Conservation (phyloP, 2,797 vertebrate genomes). For the Ptychadena robeensis region DNA sequence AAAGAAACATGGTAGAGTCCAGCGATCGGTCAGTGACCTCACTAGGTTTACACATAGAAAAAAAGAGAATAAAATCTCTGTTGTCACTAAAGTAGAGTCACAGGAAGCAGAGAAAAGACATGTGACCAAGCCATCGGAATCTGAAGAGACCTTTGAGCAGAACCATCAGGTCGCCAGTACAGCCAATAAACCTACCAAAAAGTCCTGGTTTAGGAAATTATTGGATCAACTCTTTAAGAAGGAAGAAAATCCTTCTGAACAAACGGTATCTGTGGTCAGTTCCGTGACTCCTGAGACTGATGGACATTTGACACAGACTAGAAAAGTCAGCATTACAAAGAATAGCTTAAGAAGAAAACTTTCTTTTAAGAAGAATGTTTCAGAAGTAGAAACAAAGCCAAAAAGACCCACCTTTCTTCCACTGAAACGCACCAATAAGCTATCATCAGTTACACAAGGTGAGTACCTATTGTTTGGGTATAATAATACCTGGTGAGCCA, state of each 20-base stretch:
- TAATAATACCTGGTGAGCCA: background rate
- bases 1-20: constrained; percentile 28
- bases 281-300: background rate
- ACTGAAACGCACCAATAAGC: constrained; percentile 58
- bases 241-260: constrained; percentile 45
- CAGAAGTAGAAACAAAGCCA: constrained; percentile 58
- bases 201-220: constrained; percentile 76
- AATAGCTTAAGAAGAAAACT: constrained; percentile 70
- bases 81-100: background rate
- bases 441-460: background rate
- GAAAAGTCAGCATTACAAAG: constrained; percentile 63
- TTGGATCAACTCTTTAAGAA: constrained; percentile 75
- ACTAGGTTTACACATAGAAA: constrained; percentile 43
- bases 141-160: background rate
- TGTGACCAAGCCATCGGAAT: constrained; percentile 23
- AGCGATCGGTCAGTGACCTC: constrained; percentile 76
- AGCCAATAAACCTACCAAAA: constrained; percentile 13
- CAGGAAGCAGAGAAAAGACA: background rate
- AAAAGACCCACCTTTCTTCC: constrained; percentile 70
- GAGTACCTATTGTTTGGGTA: background rate
- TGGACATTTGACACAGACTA: constrained; percentile 3
- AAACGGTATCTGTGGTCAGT: background rate
- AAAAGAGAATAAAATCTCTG: background rate
- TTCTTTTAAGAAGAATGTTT: constrained; percentile 68
- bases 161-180: background rate